Base-by-base conservation (phyloP, 2,113 vertebrate species). In the Pycnonotus jocosus region DNA sequence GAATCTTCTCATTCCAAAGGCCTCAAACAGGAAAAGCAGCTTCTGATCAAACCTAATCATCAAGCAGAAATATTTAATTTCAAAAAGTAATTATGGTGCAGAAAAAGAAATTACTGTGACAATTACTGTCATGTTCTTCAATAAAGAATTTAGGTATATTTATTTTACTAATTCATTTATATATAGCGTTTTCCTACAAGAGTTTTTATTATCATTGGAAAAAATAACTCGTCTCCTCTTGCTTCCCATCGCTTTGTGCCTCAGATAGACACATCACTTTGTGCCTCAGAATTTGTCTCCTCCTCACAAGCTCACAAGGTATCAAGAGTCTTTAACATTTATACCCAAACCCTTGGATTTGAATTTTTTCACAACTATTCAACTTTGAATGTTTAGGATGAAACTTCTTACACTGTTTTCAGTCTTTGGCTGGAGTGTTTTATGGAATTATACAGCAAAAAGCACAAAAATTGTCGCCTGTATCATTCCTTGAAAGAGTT, bases 141-240 rank as follows among this genome's bases (percentile, higher is more conserved):
- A 78, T 66, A 70, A 42, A 65, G 48, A 61, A 81, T 73, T 68
- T 56, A 85, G 12, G 27, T 10, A 38, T 76, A 72, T 93, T 74
- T 95, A n/a, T 88, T 96, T 90, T 90, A 88, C 94, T 95, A 91
- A 62, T 89, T 93, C 31, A 48, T 51, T 95, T 90, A 73, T 81
- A 93, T 40, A 90, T 88, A 95, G 71, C 23, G 79, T 58, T 47
- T 53, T 91, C n/a, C 18, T 93, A 31, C 22, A 62, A 93, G 60
- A 93, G 42, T 35, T 96, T 76, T 86, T 70, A 64, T 64, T 56
- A 17, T 31, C 44, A 45, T 27, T 73, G 11, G 40, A 83, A 83
- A 54, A 86, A 85, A 78, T 9, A 90, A 28, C 37, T 88, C 23
- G 42, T 6, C 13, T 92, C 15, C 60, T 62, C 19, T 54, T 61